A percentile compares a stretch with the other conserved stretches of the same genome.
Conservation (phyloP, 2,888 invertebrate genomes). For the Ectropis crepuscularia region DNA sequence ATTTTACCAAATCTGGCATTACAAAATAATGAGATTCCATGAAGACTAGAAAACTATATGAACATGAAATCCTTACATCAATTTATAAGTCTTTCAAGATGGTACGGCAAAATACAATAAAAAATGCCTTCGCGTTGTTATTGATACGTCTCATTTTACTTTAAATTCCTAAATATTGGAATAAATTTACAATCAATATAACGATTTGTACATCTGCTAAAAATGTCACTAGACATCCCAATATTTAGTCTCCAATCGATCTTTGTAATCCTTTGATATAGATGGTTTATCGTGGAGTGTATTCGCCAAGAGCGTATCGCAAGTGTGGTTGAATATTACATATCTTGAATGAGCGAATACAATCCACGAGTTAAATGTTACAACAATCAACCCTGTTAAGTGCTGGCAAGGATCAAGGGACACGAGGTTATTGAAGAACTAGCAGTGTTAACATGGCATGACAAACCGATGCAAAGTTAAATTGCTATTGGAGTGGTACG, state of each 20-base stretch:
- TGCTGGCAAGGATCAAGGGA: slow-evolving; percentile 80
- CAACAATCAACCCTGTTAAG: slow-evolving; percentile 79
- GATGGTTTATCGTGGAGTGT: slow-evolving; percentile 60
- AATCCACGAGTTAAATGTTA: slow-evolving; percentile 74
- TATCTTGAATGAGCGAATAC: slow-evolving; percentile 57
- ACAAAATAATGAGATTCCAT: slow-evolving; percentile 81
- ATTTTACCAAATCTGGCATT: slow-evolving; percentile 69
- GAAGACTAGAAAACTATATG: slow-evolving; percentile 84
- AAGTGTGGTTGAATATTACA: slow-evolving; percentile 25
- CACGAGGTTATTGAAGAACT: slow-evolving; percentile 77
- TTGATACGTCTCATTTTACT: slow-evolving; percentile 65
- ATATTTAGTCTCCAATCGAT: slow-evolving; percentile 75
- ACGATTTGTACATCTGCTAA: slow-evolving; percentile 81
- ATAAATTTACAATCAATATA: slow-evolving; percentile 77
- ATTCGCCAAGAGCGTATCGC: slow-evolving; percentile 51
- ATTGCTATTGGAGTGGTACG: slow-evolving; percentile 60
- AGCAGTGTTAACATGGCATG: slow-evolving; percentile 71
- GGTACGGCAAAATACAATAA: slow-evolving; percentile 79
- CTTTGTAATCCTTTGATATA: slow-evolving; percentile 63
- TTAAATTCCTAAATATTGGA: slow-evolving; percentile 80
- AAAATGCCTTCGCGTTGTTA: slow-evolving; percentile 77
- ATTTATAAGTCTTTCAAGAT: slow-evolving; percentile 82
- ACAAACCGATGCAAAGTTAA: slow-evolving; percentile 70
- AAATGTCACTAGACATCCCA: slow-evolving; percentile 75
- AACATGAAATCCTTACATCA: slow-evolving; percentile 83